Evolutionary conservation across 2,888 invertebrate genomes (phyloP), one percentile per base, ranked within the genome.

Genomic region (Mechanitis mazaeus): DNA sequence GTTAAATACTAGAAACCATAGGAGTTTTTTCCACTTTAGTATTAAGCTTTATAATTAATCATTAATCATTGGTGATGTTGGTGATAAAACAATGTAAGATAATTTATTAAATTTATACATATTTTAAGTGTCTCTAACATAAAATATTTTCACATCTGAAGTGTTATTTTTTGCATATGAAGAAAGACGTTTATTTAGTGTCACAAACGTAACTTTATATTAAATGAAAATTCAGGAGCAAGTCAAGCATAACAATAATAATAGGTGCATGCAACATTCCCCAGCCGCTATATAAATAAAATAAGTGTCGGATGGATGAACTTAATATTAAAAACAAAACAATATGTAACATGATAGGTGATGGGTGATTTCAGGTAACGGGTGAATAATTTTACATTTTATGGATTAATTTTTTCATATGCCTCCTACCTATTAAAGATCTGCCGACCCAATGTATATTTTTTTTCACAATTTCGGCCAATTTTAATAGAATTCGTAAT

Each of bases 241-340:
- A 56, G 12, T 59, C 50, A 64, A 64, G 66, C 66, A 58, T 47
- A 61, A 56, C 20, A 20, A 20, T 20, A 20, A 1, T 55, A 56
- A 31, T 42, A 54, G 47, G 47, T 33, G 33, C 89, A 89, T 89
- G 89, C 89, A 85, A 81, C 90, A 90, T 89, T 90, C 88, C 87
- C 88, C 89, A 90, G 89, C 89, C 88, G 88, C 88, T 83, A 79
- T 86, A 77, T 75, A 79, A 85, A 86, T 74, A 79, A 82, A 83
- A 73, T 81, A 83, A 83, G 82, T 88, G 85, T 84, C 82, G 85
- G 84, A 89, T 89, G 89, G 88, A 85, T 79, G 72, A 77, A 87
- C 79, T 79, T 68, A 80, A 84, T 78, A 71, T 68, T 69, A 75
- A 74, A 75, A 78, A 74, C 57, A 74, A 73, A 79, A 79, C 73